Percentiles rank a stretch among this genome's conserved stretches.
Evolutionary conservation across 2,888 invertebrate species (phyloP).

Genomic region (Chymomyza caudatula): DNA sequence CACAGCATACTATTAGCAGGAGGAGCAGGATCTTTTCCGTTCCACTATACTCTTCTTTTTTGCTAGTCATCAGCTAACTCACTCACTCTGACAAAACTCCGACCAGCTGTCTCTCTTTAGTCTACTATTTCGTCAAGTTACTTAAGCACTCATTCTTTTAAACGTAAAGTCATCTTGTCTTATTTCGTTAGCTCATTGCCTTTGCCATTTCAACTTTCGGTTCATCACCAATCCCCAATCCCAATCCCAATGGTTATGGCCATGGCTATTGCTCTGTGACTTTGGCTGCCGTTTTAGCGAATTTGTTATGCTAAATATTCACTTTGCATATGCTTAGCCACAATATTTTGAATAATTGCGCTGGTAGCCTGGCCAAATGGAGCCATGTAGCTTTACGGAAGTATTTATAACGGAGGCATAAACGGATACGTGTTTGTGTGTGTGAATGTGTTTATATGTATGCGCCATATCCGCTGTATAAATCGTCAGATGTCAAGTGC

Average conservation of each 20-base stretch:
- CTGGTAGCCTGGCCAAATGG: background rate
- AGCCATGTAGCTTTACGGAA: background rate
- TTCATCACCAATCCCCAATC: too few relatives aligned
- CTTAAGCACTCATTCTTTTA: constrained; percentile 6
- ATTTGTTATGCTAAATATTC: constrained; percentile 56
- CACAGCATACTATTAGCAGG: background rate
- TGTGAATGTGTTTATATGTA: constrained; percentile 2
- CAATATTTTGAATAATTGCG: constrained; percentile 48
- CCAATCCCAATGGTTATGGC: background rate
- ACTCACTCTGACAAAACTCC: background rate
- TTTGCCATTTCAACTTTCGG: too few relatives aligned
- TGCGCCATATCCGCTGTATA: constrained; percentile 23
- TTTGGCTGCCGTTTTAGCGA: constrained; percentile 12
- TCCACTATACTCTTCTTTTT: constrained; percentile 40
- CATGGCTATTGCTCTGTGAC: background rate
- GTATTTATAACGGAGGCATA: background rate
- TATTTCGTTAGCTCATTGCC: background rate
- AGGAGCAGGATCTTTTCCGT: constrained; percentile 28
- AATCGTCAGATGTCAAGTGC: constrained; percentile 43
- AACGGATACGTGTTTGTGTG: background rate
- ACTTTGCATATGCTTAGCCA: constrained; percentile 50
- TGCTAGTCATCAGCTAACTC: constrained; percentile 38
- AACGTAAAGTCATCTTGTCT: constrained; percentile 43
- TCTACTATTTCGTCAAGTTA: background rate
- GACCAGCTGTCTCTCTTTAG: background rate